Evolutionary conservation across 2,113 vertebrate genomes (phyloP).

Genomic region (Odocoileus hemionus): DNA sequence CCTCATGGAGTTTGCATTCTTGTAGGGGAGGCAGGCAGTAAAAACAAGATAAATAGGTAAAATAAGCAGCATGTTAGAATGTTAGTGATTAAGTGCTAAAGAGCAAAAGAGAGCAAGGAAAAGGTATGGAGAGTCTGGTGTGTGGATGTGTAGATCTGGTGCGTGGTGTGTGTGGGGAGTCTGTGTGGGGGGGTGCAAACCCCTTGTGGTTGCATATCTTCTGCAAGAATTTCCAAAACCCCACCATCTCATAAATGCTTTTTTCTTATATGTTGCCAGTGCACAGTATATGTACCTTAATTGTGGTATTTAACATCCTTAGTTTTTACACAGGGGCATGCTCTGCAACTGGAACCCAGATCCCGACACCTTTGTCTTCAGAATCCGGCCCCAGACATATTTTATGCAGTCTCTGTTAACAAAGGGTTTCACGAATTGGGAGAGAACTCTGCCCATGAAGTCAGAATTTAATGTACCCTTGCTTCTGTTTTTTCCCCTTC

Average conservation of each 20-base stretch:
- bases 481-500: not conserved
- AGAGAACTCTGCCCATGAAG: not conserved
- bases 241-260: not conserved
- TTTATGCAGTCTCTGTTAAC: not conserved
- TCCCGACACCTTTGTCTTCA: not conserved
- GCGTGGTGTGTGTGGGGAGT: not conserved
- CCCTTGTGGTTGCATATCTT: not conserved
- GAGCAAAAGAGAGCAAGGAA: not conserved
- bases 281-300: no score
- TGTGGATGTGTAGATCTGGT: not conserved
- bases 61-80: not conserved
- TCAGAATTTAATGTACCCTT: not conserved
- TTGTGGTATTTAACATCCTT: not conserved
- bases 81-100: not conserved
- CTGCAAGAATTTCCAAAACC: not conserved
- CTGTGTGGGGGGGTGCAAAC: not conserved
- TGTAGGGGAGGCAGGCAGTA: not conserved
- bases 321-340: not conserved
- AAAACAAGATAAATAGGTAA: not conserved
- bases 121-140: not conserved
- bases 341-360: not conserved
- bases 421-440: not conserved
- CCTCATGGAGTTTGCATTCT: not conserved
- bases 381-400: not conserved
- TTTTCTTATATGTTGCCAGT: not conserved